Conservation (phyloP, 2,888 invertebrate species). For the Panopea generosa region DNA sequence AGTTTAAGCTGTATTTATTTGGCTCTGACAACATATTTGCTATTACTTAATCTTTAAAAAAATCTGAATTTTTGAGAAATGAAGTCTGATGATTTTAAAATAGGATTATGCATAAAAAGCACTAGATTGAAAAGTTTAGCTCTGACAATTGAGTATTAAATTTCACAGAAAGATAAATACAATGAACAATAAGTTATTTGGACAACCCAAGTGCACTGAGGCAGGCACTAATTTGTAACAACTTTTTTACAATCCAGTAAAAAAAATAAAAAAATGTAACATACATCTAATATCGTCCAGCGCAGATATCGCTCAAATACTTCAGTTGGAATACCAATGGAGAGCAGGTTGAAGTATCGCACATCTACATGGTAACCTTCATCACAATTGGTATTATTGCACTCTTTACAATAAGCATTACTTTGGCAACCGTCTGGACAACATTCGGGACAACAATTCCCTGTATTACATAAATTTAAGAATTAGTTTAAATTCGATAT, state of each 20-base stretch:
- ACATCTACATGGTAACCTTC: slow-evolving; percentile 69
- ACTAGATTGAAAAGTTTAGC: too few relatives aligned
- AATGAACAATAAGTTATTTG: not conserved
- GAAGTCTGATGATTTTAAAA: too few relatives aligned
- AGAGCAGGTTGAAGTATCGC: slow-evolving; percentile 73
- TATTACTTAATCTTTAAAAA: too few relatives aligned
- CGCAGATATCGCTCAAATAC: slow-evolving; percentile 69
- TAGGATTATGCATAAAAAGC: too few relatives aligned
- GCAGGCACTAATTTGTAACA: not conserved
- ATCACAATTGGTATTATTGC: slow-evolving; percentile 47
- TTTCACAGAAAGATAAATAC: not conserved
- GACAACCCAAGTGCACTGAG: too few relatives aligned
- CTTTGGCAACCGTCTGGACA: slow-evolving; percentile 66
- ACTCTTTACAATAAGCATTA: slow-evolving; percentile 56
- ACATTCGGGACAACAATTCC: slow-evolving; percentile 70
- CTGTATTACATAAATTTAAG: too few relatives aligned
- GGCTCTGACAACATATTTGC: too few relatives aligned
- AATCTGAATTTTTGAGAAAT: too few relatives aligned
- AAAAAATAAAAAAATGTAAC: not conserved
- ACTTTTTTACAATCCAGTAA: not conserved
- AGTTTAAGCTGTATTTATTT: too few relatives aligned
- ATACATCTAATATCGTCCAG: slow-evolving; percentile 63
- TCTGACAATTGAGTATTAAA: too few relatives aligned
- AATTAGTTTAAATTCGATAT: too few relatives aligned
- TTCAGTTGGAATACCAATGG: slow-evolving; percentile 67